Base-by-base conservation (phyloP, 2,888 invertebrate species). In the Phragmatobia fuliginosa region DNA sequence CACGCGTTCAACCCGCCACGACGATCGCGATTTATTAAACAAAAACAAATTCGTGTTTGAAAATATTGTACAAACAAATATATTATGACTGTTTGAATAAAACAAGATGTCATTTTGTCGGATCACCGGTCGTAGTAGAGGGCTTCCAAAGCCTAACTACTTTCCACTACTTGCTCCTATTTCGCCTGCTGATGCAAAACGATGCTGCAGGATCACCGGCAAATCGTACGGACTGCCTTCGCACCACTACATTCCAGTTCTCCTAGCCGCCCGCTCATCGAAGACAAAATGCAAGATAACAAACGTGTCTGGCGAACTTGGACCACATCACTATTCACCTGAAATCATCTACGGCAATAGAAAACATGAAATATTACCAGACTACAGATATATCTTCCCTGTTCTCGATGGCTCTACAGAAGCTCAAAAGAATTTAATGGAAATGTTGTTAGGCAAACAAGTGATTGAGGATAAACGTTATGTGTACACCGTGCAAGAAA, bases 131-230 rank as follows among this genome's bases (percentile, higher is more conserved):
- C 96, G 96, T 89, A 97, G 97, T 90, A 96, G 97, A 82, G 97
- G 97, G 84, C 96, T 98, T 85, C 98, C 97, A 67, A 97, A 97
- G 87, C 97, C 97, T 67, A 97, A 98, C 90, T 98, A 97, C 88
- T 97, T 98, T 86, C 98, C 98, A 31, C 94, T 98, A 66, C 94
- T 98, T 78, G 97, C 97, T 62, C 97, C 98, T 6, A 97, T 98
- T 74, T 97, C 97, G 64, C 97, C 98, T 21, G 97, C 97, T n/a
- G 97, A 98, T 87, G 98, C 98, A 2, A 96, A 97, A 85, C 96
- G 97, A 74, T 96, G 97, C 88, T 97, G 97, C 91, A 96, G 97
- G 80, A 97, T 98, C 82, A 97, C 97, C 64, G 97, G 97, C 70
- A 97, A 97, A 88, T 97, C 97, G 52, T 96, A 97, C 77, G 97